Base-by-base conservation (phyloP, 1,140 invertebrate genomes). In the Acromyrmex heyeri region DNA sequence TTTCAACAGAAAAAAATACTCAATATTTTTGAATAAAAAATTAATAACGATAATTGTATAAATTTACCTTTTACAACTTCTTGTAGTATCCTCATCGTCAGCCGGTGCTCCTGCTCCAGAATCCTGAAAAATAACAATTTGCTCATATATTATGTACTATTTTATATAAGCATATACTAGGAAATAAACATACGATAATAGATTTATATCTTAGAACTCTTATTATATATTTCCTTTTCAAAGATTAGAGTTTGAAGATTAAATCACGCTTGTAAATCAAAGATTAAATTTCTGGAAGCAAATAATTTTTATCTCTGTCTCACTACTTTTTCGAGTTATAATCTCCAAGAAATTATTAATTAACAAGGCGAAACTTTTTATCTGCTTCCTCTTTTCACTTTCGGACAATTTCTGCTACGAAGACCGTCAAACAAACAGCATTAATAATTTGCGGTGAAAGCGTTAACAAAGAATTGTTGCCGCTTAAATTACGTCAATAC, bases 51-150 rank as follows among this genome's bases (percentile, higher is more conserved):
- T 59, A 16, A 50, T 16, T n/a, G 12, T 16, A n/a, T 10, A 24
- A 55, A 78, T 88, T 92, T 88, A 96, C 95, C 95, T 96, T 94
- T 96, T 96, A 53, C 94, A 95, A 81, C 91, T 95, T 90, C 95
- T 94, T 85, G 93, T 92, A 12, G 94, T 92, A 82, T 96, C 95
- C 6, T 95, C 95, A 75, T 96, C 95, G 75, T 96, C 95, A 55
- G 92, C 92, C n/a, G 94, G 93, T 87, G 92, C 95, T 79, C 94
- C 95, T 69, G 95, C 94, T 27, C 95, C 95, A 18, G 95, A 95
- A 91, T 96, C 95, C 95, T 96, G 88, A 50, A 95, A 95, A 88
- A 81, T 21, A 85, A 50, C 3, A 61, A 75, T 27, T 16, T 0
- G 12, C 24, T 50, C 14, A 16, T 16, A 16, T 50, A 16, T 14